These are phyloP conservation scores for Shinisaurus crocodilurus DNA, from an alignment of 2,113 vertebrate species.

Conservation along the genomic window DNA sequence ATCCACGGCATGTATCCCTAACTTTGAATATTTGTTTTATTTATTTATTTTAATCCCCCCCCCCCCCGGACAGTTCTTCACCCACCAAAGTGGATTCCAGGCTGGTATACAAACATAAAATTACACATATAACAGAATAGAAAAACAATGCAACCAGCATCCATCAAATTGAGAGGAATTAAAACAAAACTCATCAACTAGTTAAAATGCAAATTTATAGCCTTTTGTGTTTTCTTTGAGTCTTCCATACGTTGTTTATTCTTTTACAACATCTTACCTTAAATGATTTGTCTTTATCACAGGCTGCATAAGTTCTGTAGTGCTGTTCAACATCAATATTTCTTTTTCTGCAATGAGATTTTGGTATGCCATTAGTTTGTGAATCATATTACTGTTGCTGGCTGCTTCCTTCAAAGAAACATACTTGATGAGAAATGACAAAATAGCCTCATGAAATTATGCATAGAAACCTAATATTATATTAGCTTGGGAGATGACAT, in stretches of 20 bases:
- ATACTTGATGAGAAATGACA: constrained; percentile 31
- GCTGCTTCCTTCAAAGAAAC: background rate
- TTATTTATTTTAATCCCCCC: background rate
- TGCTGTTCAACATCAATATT: background rate
- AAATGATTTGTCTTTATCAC: background rate
- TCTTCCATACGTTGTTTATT: background rate
- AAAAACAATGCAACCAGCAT: background rate
- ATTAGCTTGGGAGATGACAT: constrained; percentile 8
- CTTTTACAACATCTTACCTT: background rate
- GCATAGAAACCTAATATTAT: constrained; percentile 29
- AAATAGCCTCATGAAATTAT: constrained; percentile 3
- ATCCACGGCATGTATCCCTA: background rate
- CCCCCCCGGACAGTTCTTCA: background rate
- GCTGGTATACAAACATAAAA: background rate
- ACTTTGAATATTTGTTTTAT: background rate
- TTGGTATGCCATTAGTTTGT: background rate
- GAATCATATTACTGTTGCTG: background rate
- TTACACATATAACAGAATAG: background rate
- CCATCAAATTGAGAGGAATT: background rate
- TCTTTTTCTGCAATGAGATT: background rate
- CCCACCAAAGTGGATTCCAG: background rate
- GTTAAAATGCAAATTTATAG: background rate
- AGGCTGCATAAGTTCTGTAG: background rate
- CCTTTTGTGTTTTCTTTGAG: background rate
- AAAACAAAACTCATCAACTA: background rate